Evolutionary conservation across 2,797 vertebrate species (phyloP), one percentile per base, ranked within the genome.

Genomic region (Phataginus tricuspis): DNA sequence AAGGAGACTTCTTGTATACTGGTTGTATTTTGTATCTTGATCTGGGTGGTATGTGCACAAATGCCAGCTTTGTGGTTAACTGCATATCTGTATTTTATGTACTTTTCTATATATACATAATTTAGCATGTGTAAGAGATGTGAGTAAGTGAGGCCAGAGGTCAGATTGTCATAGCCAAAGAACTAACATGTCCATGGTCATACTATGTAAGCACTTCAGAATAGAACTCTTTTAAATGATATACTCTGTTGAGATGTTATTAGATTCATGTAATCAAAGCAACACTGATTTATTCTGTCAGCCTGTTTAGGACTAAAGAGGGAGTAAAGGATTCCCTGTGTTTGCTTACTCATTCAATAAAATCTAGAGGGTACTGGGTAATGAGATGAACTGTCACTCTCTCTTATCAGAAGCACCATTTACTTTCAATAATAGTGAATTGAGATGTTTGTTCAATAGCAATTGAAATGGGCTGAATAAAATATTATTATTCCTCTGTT

Each of bases 191-290:
- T 39, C 69, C 79, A 77, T 69, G 63, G 69, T 53, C 0, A 42
- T 42, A 42, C 42, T 42, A 8, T 42, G 0, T 21, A 16, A 61
- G 79, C 59, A 68, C 63, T 31, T 51, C 25, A 2, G 71, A 82
- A 75, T 15, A 83, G 53, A 92, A 57, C 39, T 18, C 63, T 77
- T 79, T 69, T 34, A 57, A 90, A 83, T 61, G 42, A 87, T 37
- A 69, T 61, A 34, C 61, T 92, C 34, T 77, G n/a, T 77, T 92
- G 53, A 92, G 77, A 92, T 69, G 83, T 77, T 87, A 51, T 42
- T 82, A 18, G 45, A 69, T 59, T 66, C 16, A 34, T 61, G 12
- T 53, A 68, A 92, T 68, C 68, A 82, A 66, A 95, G 39, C 68
- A 83, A 92, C 29, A 42, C 68, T 77, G 68, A 77, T 83, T 77